These are phyloP conservation scores for Acropora tenuis DNA, from an alignment of 64 coral and sea anemone genomes.

Conservation along the genomic window DNA sequence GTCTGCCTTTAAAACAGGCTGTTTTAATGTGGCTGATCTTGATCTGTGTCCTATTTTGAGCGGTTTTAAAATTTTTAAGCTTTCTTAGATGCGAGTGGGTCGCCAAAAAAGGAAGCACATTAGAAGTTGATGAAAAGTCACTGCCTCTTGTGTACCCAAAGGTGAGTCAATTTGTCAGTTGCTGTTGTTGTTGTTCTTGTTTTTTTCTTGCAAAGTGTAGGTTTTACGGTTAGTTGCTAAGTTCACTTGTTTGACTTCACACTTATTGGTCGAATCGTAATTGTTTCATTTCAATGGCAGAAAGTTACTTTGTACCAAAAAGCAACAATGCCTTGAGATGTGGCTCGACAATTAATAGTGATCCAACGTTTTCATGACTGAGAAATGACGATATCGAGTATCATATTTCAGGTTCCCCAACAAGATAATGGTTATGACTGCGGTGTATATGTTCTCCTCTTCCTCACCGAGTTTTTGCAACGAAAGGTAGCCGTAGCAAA, in stretches of 20 bases:
- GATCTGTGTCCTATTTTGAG: not conserved
- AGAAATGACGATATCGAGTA: not conserved
- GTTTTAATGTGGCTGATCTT: too few species aligned
- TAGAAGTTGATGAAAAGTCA: constrained; percentile 10
- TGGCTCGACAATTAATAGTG: not conserved
- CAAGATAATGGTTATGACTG: constrained; percentile 46
- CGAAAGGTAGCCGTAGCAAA: constrained; percentile 9
- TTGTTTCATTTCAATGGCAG: too few species aligned
- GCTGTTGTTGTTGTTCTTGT: too few species aligned
- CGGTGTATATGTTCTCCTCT: constrained; percentile 32
- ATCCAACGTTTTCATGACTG: not conserved
- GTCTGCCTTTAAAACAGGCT: too few species aligned
- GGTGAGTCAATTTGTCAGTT: not conserved
- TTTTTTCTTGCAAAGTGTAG: not conserved
- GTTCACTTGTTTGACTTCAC: too few species aligned
- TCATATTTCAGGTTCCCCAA: constrained; percentile 22
- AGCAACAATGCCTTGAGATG: not conserved
- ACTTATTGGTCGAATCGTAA: too few species aligned
- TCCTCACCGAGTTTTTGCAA: constrained; percentile 19
- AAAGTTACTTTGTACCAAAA: not conserved
- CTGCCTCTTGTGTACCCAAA: constrained; percentile 44
- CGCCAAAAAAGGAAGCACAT: not conserved
- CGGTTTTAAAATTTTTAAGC: constrained; percentile 16
- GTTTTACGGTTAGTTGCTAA: not conserved
- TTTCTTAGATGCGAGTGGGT: constrained; percentile 45